These are phyloP conservation scores for Belgica antarctica DNA, from an alignment of 2,888 invertebrate species.

Conservation along the genomic window DNA sequence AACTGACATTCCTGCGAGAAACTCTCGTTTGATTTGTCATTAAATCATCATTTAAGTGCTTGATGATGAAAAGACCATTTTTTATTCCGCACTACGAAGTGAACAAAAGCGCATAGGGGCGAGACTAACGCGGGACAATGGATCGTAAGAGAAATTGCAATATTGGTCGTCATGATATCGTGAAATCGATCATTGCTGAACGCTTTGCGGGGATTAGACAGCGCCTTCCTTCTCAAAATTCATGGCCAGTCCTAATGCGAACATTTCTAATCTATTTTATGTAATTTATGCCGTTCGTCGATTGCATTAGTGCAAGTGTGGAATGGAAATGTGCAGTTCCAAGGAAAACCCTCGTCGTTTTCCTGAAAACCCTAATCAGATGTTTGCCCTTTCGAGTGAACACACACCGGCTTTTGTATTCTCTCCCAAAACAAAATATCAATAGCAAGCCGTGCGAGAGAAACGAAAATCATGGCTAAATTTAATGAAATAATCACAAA, in stretches of 20 bases:
- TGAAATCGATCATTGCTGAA: conserved; percentile 11
- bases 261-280: conserved; percentile 31
- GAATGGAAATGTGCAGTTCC: conserved; percentile 27
- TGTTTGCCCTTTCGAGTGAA: conserved; percentile 1
- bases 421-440: not conserved
- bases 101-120: not conserved
- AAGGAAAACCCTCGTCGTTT: not conserved
- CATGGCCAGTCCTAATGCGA: conserved; percentile 2
- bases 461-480: not conserved
- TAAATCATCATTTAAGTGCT: not conserved
- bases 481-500: conserved; percentile 34
- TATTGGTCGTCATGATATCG: conserved; percentile 6
- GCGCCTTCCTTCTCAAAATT: too few species aligned
- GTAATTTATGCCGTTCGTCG: conserved; percentile 32
- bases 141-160: not conserved
- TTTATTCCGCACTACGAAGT: too few species aligned
- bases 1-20: too few species aligned
- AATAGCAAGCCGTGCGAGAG: not conserved
- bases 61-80: conserved; percentile 11
- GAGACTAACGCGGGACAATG: not conserved
- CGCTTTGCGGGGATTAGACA: not conserved
- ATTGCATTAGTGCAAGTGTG: conserved; percentile 41
- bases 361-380: conserved; percentile 24
- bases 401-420: not conserved
- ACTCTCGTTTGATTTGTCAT: not conserved